Percentiles rank a stretch among this genome's conserved stretches.
Evolutionary conservation across 2,113 vertebrate species (phyloP).

Genomic region (Corythoichthys haematopterus): DNA sequence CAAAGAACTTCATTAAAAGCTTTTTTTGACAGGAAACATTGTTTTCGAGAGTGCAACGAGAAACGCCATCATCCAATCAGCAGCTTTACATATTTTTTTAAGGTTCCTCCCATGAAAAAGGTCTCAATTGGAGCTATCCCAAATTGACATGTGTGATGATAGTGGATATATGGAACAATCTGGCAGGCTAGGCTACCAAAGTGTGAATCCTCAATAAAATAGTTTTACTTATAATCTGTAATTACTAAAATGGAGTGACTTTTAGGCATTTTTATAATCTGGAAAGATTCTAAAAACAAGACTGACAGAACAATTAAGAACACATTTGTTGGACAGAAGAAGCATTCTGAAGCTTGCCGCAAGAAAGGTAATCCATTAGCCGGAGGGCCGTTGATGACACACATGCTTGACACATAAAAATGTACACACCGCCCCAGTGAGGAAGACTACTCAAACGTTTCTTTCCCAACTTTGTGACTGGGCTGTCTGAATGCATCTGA

Average conservation of each 20-base stretch:
- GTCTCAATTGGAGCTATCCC: too few relatives aligned
- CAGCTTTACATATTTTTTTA: too few relatives aligned
- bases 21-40: too few relatives aligned
- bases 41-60: too few relatives aligned
- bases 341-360: slow-evolving; percentile 29
- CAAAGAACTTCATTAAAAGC: too few relatives aligned
- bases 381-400: slow-evolving; percentile 31
- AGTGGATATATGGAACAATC: too few relatives aligned
- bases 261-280: background rate
- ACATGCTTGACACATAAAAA: slow-evolving; percentile 22
- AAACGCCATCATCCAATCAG: too few relatives aligned
- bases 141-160: too few relatives aligned
- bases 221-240: background rate
- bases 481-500: slow-evolving; percentile 15
- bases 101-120: too few relatives aligned
- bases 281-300: background rate
- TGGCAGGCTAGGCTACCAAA: too few relatives aligned
- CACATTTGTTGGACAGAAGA: slow-evolving; percentile 1
- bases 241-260: background rate
- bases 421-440: slow-evolving; percentile 9
- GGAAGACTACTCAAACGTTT: slow-evolving; percentile 21
- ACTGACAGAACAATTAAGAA: background rate
- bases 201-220: background rate
- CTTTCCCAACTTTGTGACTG: slow-evolving; percentile 11
- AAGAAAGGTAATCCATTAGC: slow-evolving; percentile 33